Conservation (phyloP, 2,113 vertebrate genomes). For the Heptranchias perlo region DNA sequence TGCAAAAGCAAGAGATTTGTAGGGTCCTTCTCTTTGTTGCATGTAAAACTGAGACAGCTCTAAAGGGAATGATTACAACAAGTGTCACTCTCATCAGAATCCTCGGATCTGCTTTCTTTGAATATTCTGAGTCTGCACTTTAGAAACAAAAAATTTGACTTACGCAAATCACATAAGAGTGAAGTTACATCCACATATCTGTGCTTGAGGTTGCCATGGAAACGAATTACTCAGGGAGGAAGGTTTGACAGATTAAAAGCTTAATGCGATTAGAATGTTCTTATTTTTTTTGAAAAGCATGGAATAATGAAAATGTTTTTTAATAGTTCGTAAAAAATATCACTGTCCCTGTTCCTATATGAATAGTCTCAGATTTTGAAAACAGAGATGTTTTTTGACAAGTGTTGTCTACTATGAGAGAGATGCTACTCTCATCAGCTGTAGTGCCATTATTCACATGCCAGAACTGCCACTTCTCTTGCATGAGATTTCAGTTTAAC, state of each 20-base stretch:
- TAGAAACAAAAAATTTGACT: not conserved
- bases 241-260: not conserved
- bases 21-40: not conserved
- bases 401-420: constrained; percentile 18
- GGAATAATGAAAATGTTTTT: not conserved
- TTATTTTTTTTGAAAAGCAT: not conserved
- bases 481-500: not conserved
- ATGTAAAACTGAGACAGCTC: not conserved
- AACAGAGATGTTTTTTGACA: not conserved
- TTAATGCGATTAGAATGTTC: not conserved
- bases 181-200: not conserved
- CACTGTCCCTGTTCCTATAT: not conserved
- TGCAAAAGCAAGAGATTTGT: not conserved
- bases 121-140: not conserved
- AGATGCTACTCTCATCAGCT: not conserved
- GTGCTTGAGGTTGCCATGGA: not conserved
- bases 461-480: not conserved
- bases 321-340: not conserved
- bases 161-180: not conserved
- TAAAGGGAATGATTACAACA: not conserved
- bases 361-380: not conserved
- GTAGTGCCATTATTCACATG: constrained; percentile 20
- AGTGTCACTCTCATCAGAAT: not conserved
- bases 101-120: not conserved
- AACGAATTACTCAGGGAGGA: not conserved